Evolutionary conservation across 2,113 vertebrate species (phyloP).

Genomic region (Mesoclemmys tuberculata): DNA sequence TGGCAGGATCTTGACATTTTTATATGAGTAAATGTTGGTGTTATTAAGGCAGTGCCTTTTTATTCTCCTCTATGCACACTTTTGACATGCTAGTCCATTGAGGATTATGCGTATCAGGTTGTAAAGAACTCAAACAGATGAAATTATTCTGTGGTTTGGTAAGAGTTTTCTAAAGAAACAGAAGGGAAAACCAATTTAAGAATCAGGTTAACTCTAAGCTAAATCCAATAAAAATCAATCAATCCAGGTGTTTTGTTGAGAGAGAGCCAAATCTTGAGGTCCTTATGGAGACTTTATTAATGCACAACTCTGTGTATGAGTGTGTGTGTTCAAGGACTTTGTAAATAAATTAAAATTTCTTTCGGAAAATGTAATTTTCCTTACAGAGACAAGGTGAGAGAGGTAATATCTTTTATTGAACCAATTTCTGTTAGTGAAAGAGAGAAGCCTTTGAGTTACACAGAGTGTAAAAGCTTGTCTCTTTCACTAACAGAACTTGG

Average conservation of each 20-base stretch:
- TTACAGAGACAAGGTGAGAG: background rate
- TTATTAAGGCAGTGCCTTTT: background rate
- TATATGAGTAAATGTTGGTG: background rate
- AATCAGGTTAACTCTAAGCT: background rate
- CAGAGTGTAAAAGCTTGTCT: no score
- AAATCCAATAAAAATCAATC: background rate
- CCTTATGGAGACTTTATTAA: background rate
- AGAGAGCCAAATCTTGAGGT: background rate
- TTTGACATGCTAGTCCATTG: background rate
- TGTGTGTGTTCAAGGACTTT: background rate
- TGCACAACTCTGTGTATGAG: background rate
- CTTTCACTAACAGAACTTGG: no score
- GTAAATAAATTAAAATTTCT: background rate
- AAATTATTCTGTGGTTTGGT: background rate
- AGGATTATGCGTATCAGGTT: background rate
- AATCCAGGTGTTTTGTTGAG: background rate
- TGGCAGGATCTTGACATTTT: background rate
- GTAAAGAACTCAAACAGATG: background rate
- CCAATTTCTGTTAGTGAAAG: background rate
- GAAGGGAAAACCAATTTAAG: background rate
- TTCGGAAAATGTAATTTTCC: background rate
- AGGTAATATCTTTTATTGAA: background rate
- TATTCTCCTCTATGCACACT: background rate
- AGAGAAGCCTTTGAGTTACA: no score
- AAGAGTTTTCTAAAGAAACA: background rate